Evolutionary conservation across 2,888 invertebrate species (phyloP), one percentile per base, ranked within the genome.

Genomic region (Pycnomerus fuliginosus): DNA sequence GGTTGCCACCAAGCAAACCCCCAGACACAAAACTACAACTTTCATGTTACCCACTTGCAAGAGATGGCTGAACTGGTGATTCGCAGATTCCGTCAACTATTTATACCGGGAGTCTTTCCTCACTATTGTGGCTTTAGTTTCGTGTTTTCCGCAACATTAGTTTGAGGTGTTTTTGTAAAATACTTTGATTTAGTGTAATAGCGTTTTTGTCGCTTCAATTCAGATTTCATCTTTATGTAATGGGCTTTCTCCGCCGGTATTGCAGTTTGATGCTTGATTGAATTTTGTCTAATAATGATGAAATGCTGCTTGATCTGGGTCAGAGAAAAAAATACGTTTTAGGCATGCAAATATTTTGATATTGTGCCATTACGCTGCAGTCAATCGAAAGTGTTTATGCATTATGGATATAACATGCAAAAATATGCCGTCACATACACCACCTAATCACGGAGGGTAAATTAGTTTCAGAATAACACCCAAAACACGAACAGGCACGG

Each of bases 191-290:
- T 50, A 20, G 54, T 59, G 58, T 53, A 60, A 58, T 55, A 55
- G 43, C 46, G 48, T 56, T 48, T 61, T 58, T 59, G 48, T 48
- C 46, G 43, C 48, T 58, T 50, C 39, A 42, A 52, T 53, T 52
- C 55, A 54, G 58, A 61, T 67, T 66, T 64, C 61, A 62, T 62
- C 58, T 59, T 68, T 67, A 65, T 61, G 61, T 67, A 69, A 69
- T 60, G 43, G 52, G 67, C 69, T 69, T 68, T 69, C 69, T 65
- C 66, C 58, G 55, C 22, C 43, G 37, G 35, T 58, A 53, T 55
- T 61, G 59, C 59, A 58, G 39, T 62, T 61, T 61, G 55, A 59
- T 62, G 65, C 56, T 67, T 67, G 64, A 61, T 53, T 65, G 58
- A 56, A 55, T 44, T 50, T 46, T 53, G 50, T 53, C 42, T 49